phyloP scores from a whole-genome alignment of 1,140 invertebrate genomes.

The Apolygus lucorum region DNA sequence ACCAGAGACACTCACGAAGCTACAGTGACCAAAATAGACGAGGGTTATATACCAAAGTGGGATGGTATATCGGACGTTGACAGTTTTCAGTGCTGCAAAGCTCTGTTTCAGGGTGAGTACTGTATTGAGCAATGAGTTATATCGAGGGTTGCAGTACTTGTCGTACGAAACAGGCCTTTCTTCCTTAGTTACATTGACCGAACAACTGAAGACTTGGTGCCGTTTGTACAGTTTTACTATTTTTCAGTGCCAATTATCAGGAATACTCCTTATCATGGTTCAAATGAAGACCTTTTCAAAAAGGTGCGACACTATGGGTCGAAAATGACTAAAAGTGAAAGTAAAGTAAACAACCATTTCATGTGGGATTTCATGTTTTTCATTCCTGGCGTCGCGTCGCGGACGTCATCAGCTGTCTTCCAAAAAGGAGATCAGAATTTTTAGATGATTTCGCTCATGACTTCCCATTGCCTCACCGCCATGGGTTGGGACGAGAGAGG shows the following conservation, averaged over 20 bases:
- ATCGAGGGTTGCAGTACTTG: neutral
- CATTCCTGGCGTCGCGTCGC: too few species aligned
- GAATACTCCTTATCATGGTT: neutral
- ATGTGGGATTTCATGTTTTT: too few species aligned
- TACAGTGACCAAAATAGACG: neutral
- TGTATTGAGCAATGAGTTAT: neutral
- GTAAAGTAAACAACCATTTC: too few species aligned
- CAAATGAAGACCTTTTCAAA: too few species aligned
- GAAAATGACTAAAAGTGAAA: too few species aligned
- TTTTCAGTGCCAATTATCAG: neutral
- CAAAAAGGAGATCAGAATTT: too few species aligned
- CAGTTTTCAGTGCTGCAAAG: neutral
- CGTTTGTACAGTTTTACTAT: neutral
- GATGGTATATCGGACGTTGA: neutral
- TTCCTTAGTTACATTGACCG: neutral
- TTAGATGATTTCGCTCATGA: too few species aligned
- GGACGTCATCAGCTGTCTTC: too few species aligned
- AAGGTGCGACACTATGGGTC: too few species aligned
- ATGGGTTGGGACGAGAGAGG: too few species aligned
- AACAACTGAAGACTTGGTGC: neutral
- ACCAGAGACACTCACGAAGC: neutral
- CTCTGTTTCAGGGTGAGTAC: neutral
- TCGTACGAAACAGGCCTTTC: neutral
- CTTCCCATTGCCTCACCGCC: too few species aligned
- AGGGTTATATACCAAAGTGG: neutral